Evolutionary conservation across 2,888 invertebrate species (phyloP).

Genomic region (Buathra laborator): DNA sequence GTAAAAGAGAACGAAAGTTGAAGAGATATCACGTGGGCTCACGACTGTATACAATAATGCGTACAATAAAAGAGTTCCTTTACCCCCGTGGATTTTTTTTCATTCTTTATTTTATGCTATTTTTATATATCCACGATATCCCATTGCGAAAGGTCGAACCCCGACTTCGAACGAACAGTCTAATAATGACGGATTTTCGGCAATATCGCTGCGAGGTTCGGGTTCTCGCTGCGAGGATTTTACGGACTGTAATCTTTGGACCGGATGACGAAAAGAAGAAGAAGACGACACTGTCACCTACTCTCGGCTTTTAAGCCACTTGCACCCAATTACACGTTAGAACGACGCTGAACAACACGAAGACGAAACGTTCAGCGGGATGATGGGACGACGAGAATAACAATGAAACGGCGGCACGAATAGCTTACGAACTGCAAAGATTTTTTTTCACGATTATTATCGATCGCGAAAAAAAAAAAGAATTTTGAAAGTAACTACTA

Average conservation of each 20-base stretch:
- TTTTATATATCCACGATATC: background rate
- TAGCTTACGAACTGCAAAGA: background rate
- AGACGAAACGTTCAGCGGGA: constrained; percentile 28
- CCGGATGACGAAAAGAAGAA: constrained; percentile 40
- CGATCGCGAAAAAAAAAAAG: no score
- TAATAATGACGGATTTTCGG: constrained; percentile 33
- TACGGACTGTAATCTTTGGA: constrained; percentile 64
- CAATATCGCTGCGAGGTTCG: constrained; percentile 34
- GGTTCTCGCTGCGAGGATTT: constrained; percentile 53
- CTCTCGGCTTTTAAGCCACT: constrained; percentile 44
- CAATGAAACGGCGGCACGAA: constrained; percentile 32
- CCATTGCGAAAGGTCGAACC: constrained; percentile 22
- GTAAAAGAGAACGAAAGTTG: constrained; percentile 28
- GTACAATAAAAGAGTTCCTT: constrained; percentile 84
- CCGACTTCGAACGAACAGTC: constrained; percentile 25
- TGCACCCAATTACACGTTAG: constrained; percentile 63
- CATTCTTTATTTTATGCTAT: constrained; percentile 22
- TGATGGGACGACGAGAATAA: constrained; percentile 44
- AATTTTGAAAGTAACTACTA: no score
- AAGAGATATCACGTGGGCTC: constrained; percentile 67
- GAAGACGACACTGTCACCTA: constrained; percentile 50
- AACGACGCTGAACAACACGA: constrained; percentile 43
- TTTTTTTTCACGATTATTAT: constrained; percentile 4
- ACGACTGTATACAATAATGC: constrained; percentile 77
- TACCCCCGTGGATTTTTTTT: constrained; percentile 70